Percentiles rank a stretch among this genome's conserved stretches.
Conservation (phyloP, 2,888 invertebrate genomes). For the Oscheius myriophilus region DNA sequence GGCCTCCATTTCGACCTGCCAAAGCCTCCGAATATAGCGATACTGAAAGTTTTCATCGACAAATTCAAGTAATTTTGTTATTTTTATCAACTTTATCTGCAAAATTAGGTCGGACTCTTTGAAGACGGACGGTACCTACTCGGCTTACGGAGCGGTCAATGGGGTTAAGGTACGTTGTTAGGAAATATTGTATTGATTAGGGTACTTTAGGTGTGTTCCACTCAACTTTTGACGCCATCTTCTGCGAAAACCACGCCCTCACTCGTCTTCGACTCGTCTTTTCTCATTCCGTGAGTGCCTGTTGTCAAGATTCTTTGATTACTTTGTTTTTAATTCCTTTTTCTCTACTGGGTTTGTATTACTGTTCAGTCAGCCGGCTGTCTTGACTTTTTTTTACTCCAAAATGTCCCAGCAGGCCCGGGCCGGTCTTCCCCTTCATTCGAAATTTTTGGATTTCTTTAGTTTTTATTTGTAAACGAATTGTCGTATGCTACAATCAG, state of each 20-base stretch:
- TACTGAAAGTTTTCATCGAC: constrained; percentile 15
- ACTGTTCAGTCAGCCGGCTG: no score
- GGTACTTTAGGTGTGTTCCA: constrained; percentile 11
- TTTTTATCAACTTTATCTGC: background rate
- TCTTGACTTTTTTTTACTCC: no score
- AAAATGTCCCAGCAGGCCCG: no score
- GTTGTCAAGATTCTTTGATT: no score
- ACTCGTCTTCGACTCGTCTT: constrained; percentile 23
- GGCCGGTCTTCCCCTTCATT: no score
- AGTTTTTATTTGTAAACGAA: no score
- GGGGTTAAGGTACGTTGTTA: constrained; percentile 34
- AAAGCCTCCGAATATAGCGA: background rate
- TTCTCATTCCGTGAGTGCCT: constrained; percentile 17
- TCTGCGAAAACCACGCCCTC: constrained; percentile 2
- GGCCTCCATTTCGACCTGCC: constrained; percentile 22
- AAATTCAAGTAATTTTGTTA: constrained; percentile 15
- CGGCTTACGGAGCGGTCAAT: constrained; percentile 36
- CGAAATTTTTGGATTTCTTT: no score
- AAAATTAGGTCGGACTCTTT: constrained; percentile 38
- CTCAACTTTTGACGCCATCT: constrained; percentile 8
- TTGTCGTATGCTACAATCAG: no score
- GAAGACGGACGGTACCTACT: constrained; percentile 39
- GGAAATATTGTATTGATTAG: background rate
- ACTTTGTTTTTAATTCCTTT: no score
- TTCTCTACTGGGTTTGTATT: no score